Base-by-base conservation (phyloP, 2,888 invertebrate genomes). In the Bibio marci region DNA sequence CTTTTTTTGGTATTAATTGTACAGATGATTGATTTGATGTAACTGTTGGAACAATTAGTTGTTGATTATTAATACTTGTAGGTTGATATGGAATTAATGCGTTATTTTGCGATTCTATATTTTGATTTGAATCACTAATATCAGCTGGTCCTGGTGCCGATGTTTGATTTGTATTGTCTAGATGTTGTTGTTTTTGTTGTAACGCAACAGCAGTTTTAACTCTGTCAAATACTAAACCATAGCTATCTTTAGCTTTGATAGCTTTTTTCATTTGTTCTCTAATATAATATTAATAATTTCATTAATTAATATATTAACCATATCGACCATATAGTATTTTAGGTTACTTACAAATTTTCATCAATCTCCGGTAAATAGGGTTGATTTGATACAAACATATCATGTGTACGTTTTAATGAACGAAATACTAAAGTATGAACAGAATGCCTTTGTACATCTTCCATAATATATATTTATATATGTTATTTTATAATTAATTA, bases 391-490 rank as follows among this genome's bases (percentile, higher is more conserved):
- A 94, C 66, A 60, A 97, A 98, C 81, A 95, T 85, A 62, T 98
- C 98, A 58, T 97, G 95, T 2, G 94, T 91, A 53, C 98, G 69
- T 62, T 98, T 98, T 46, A 98, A 62, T 7, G 95, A 97, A 48
- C 97, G 74, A 59, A 98, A 98, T 46, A 97, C 92, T 45, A 95
- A 65, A 0, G 94, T 95, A 58, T 95, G 95, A 2, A 95, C 92
- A 5, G 95, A 94, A 64, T 94, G 95, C 51, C 88, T 80, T 56
- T 94, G 92, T 10, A 95, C 92, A 51, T 88, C 86, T 64, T 83
- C 79, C 49, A 69, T 65, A 32, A 19, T 19, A 4, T 28, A 11
- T 22, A 6, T 22, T 22, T 22, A 4, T 22, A 22, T 22, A 22
- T 22, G 8, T 22, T 22, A 22, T 6, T 22, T 22, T 22, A 22